Base-by-base conservation (phyloP, 1,140 invertebrate species). In the Drosophila asahinai region DNA sequence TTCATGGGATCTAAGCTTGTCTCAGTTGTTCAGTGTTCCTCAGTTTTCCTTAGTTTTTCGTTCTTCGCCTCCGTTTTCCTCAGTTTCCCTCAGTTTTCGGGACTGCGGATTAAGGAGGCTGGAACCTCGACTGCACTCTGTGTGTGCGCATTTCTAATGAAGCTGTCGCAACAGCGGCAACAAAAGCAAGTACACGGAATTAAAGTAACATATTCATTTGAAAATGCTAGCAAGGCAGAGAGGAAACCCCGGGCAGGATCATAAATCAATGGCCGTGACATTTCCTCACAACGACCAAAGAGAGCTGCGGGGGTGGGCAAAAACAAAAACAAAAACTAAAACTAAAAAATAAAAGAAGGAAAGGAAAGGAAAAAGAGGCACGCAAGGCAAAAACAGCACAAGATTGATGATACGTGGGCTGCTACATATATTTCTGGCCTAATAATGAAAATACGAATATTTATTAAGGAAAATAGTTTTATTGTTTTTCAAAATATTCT, bases 191-290 rank as follows among this genome's bases (percentile, higher is more conserved):
- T 65, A 70, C 63, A 81, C 52, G 76, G 80, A 68, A 30, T 47
- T 25, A 63, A 65, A 66, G 64, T 67, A 67, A 75, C 72, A 55
- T 55, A 77, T 77, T 62, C 75, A 78, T 75, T 76, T 77, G 61
- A 81, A 84, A 84, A 73, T 78, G 73, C 77, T 48, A 49, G 33
- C 33, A 19, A 19, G 19, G 19, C 48, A 45, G 30, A 43, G 30
- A 81, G 52, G 65, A 81, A 81, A 67, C 64, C 67, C 77, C 62
- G 52, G 49, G 77, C 78, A 76, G 64, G 51, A 73, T 72, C 86
- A 90, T 90, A 90, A 90, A 90, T 90, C 86, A 90, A 90, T 90
- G 78, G 36, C 54, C 89, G 86, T 90, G 86, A 90, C 86, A 90
- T 90, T 89, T 89, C 81, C 86, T 89, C 84, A 89, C 84, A 55